Evolutionary conservation across 2,888 invertebrate species (phyloP).

Genomic region (Yponomeuta evonymella): DNA sequence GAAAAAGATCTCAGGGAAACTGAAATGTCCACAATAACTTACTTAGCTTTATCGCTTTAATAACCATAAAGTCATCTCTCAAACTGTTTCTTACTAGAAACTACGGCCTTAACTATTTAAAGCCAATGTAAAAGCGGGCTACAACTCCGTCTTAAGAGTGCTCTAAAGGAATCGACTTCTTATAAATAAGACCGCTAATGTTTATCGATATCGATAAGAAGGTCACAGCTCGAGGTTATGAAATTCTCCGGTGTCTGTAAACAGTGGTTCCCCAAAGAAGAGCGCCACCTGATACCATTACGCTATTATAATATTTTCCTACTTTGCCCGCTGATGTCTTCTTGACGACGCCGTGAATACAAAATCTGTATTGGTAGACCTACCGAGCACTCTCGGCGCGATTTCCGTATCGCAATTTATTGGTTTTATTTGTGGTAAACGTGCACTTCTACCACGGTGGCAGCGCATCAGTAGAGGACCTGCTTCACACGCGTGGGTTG

Average conservation of each 20-base stretch:
- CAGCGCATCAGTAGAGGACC: too few relatives aligned
- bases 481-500: too few relatives aligned
- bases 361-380: conserved; percentile 45
- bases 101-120: background rate
- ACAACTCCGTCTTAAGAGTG: too few relatives aligned
- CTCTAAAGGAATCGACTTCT: too few relatives aligned
- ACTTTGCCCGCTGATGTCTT: conserved; percentile 67
- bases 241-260: conserved; percentile 26
- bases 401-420: conserved; percentile 54
- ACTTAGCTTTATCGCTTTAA: too few relatives aligned
- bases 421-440: conserved; percentile 46
- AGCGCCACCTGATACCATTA: conserved; percentile 71
- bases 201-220: background rate
- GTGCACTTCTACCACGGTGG: conserved; percentile 33
- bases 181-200: background rate
- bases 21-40: too few relatives aligned
- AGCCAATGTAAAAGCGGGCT: too few relatives aligned
- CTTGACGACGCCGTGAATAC: conserved; percentile 74
- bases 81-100: background rate
- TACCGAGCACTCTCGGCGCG: conserved; percentile 36
- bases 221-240: background rate
- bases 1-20: too few relatives aligned
- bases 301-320: conserved; percentile 74
- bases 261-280: background rate
- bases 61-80: background rate